phyloP scores from a whole-genome alignment of 2,888 invertebrate genomes.

The Hypomecis atomaria region DNA sequence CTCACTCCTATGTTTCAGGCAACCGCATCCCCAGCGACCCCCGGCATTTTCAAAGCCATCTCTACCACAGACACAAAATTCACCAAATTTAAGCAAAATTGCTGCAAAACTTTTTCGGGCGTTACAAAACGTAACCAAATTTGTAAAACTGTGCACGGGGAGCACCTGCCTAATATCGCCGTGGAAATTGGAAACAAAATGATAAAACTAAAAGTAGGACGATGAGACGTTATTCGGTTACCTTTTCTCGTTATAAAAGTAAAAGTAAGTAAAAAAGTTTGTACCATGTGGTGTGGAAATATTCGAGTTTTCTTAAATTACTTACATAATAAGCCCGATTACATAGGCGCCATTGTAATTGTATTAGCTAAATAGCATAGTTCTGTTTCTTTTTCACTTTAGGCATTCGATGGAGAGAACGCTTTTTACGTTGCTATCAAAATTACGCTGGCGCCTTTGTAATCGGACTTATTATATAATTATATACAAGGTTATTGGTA shows the following conservation, averaged over 20 bases:
- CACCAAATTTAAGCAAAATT: slow-evolving; percentile 27
- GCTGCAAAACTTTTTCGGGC: slow-evolving; percentile 29
- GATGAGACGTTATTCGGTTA: not conserved
- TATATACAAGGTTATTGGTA: too few species aligned
- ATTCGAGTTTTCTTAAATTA: not conserved
- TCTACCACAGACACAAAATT: slow-evolving; percentile 13
- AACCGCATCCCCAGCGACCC: slow-evolving; percentile 10
- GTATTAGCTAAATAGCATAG: too few species aligned
- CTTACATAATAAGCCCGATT: too few species aligned
- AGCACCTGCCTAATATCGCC: slow-evolving; percentile 28
- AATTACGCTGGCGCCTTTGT: too few species aligned
- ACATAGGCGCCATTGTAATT: too few species aligned
- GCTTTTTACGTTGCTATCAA: too few species aligned
- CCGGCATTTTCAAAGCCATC: slow-evolving; percentile 22
- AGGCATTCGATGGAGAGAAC: too few species aligned
- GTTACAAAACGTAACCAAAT: slow-evolving; percentile 29
- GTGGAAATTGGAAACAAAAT: slow-evolving; percentile 23
- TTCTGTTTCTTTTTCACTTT: too few species aligned
- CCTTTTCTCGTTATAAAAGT: slow-evolving; percentile 9
- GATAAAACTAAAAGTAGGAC: slow-evolving; percentile 16
- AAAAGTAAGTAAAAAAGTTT: slow-evolving; percentile 3
- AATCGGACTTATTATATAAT: too few species aligned
- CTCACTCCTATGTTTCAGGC: too few species aligned
- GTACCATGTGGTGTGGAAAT: not conserved
- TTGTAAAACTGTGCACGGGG: slow-evolving; percentile 25